Percentiles rank a stretch among this genome's conserved stretches.
phyloP scores from a whole-genome alignment of 2,113 vertebrate genomes.

The Acanthisitta chloris region DNA sequence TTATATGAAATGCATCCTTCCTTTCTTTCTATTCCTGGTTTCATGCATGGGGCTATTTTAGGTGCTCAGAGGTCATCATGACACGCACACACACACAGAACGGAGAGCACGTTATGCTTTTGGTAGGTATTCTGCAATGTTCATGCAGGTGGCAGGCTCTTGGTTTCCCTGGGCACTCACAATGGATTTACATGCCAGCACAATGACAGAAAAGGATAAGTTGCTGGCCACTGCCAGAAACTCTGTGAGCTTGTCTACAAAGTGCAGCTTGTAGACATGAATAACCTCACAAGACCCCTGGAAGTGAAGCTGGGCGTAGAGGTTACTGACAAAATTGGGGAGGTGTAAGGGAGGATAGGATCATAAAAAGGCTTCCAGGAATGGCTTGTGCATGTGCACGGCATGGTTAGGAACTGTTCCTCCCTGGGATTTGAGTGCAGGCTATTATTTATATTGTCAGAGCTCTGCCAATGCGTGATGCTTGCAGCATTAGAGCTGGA shows the following conservation, averaged over 20 bases:
- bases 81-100: background rate
- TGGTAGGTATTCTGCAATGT: background rate
- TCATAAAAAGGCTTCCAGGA: background rate
- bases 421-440: background rate
- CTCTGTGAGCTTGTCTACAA: background rate
- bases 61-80: background rate
- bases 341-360: background rate
- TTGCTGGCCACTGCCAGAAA: background rate
- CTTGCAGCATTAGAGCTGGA: background rate
- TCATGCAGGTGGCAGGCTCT: background rate
- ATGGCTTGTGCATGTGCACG: background rate
- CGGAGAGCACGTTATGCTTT: background rate
- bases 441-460: constrained; percentile 45
- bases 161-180: background rate
- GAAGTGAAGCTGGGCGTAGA: background rate
- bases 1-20: constrained; percentile 56
- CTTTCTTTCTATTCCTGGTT: constrained; percentile 47
- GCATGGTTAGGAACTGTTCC: constrained; percentile 45
- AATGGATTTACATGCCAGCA: background rate
- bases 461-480: background rate
- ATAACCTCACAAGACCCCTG: constrained; percentile 23
- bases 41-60: background rate
- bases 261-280: background rate
- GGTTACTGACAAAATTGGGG: background rate
- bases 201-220: background rate